These are phyloP conservation scores for Conus ventricosus DNA, from an alignment of 1,140 invertebrate genomes.

Conservation along the genomic window DNA sequence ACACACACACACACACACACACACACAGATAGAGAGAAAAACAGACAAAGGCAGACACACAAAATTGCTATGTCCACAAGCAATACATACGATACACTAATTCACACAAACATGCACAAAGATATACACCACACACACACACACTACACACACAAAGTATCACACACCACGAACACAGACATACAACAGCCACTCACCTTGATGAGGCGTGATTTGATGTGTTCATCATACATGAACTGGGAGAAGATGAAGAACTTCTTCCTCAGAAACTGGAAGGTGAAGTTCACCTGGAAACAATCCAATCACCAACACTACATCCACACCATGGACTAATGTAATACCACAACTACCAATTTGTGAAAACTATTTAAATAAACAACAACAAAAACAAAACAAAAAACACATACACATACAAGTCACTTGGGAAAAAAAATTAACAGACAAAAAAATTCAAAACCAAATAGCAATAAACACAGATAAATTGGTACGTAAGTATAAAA, in stretches of 20 bases:
- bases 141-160: too few species aligned
- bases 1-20: too few species aligned
- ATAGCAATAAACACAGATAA: too few species aligned
- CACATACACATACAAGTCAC: neutral
- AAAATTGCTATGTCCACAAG: neutral
- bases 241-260: slow-evolving; percentile 97
- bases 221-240: slow-evolving; percentile 98
- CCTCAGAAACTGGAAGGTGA: slow-evolving; percentile 96
- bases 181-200: slow-evolving; percentile 76
- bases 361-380: too few species aligned
- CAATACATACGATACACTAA: neutral
- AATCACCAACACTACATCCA: neutral
- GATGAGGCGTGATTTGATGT: slow-evolving; percentile 95
- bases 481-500: too few species aligned
- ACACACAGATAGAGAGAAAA: neutral
- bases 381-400: neutral
- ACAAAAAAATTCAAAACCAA: neutral
- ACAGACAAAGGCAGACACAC: neutral
- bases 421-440: too few species aligned
- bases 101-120: neutral
- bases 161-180: too few species aligned
- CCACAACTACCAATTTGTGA: too few species aligned
- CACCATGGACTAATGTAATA: too few species aligned
- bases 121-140: too few species aligned
- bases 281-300: slow-evolving; percentile 83